Conservation (phyloP, 2,888 invertebrate species). For the Macaria notata region DNA sequence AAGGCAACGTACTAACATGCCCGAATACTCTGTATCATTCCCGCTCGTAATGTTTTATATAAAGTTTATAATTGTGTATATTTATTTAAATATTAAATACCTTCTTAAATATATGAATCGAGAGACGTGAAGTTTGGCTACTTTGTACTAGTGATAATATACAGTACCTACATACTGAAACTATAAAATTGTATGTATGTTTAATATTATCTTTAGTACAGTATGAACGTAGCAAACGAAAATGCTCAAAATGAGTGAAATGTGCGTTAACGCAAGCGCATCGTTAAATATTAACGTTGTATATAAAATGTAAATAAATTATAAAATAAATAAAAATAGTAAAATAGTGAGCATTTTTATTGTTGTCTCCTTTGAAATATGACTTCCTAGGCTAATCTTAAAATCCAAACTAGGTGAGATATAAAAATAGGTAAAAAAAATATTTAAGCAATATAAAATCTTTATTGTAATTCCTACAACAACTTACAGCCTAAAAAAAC, state of each 20-base stretch:
- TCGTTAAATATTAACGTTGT: constrained; percentile 67
- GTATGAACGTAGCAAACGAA: constrained; percentile 31
- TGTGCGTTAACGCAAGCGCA: constrained; percentile 54
- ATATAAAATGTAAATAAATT: constrained; percentile 77
- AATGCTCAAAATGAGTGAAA: constrained; percentile 68
- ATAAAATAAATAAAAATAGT: constrained; percentile 73
- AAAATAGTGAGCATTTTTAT: constrained; percentile 19
- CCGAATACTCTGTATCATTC: constrained; percentile 65
- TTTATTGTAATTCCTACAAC: no score
- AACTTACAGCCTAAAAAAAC: no score
- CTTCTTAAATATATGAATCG: constrained; percentile 47
- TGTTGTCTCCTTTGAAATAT: constrained; percentile 2
- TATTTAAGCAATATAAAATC: no score
- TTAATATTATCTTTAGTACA: constrained; percentile 19
- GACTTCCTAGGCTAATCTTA: no score
- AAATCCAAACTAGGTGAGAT: no score
- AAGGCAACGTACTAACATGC: constrained; percentile 57
- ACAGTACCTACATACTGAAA: not conserved
- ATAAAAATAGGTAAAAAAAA: no score
- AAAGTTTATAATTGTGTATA: constrained; percentile 53
- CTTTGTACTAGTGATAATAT: constrained; percentile 17
- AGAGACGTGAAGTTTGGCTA: constrained; percentile 16
- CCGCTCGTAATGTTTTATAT: constrained; percentile 53
- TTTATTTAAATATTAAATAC: constrained; percentile 66
- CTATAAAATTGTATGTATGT: not conserved